Conservation (phyloP, 2,888 invertebrate species). For the Bellardia bayeri region DNA sequence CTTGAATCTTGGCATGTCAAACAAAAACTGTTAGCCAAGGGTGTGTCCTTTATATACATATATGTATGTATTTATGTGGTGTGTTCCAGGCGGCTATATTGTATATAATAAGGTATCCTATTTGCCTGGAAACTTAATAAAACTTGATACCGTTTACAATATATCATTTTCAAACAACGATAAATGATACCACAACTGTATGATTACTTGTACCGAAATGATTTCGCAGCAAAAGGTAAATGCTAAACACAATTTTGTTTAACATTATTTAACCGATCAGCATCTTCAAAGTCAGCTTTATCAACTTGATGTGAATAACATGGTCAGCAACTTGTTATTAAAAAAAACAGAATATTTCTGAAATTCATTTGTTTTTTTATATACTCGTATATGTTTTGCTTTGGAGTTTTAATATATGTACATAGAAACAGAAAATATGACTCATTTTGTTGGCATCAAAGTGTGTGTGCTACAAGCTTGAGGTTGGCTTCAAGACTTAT, state of each 20-base stretch:
- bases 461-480: background rate
- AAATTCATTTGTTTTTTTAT: background rate
- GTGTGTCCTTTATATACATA: slow-evolving; percentile 26
- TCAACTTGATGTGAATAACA: slow-evolving; percentile 5
- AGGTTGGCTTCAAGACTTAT: background rate
- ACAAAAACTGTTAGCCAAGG: slow-evolving; percentile 45
- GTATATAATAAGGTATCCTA: slow-evolving; percentile 31
- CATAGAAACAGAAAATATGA: slow-evolving; percentile 24
- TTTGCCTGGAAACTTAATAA: slow-evolving; percentile 42
- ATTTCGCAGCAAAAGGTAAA: background rate
- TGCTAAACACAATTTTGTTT: background rate
- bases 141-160: slow-evolving; percentile 32
- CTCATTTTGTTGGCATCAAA: slow-evolving; percentile 47
- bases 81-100: background rate
- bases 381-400: background rate
- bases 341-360: slow-evolving; percentile 9
- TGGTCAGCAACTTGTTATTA: slow-evolving; percentile 42
- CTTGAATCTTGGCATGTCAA: slow-evolving; percentile 18
- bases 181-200: background rate
- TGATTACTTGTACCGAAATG: background rate
- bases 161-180: slow-evolving; percentile 19
- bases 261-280: background rate
- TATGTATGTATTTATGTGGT: background rate
- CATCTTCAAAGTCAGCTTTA: background rate
- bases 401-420: background rate